These are phyloP conservation scores for Phalacrocorax pelagicus DNA, from an alignment of 2,113 vertebrate species.

Conservation along the genomic window DNA sequence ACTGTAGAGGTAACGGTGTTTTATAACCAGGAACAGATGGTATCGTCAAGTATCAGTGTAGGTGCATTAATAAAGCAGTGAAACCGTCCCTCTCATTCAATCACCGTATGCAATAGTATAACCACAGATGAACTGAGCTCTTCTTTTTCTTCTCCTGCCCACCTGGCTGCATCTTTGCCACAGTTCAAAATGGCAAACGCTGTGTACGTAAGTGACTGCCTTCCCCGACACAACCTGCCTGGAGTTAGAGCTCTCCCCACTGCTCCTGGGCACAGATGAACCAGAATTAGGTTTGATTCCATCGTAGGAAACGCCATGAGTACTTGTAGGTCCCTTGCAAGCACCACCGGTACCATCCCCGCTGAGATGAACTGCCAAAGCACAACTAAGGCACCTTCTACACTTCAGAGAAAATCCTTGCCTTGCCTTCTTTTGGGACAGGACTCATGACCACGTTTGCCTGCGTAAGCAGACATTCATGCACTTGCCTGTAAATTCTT, in stretches of 20 bases:
- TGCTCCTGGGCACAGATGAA: not conserved
- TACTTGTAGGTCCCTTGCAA: not conserved
- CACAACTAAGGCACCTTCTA: not conserved
- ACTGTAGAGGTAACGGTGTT: not conserved
- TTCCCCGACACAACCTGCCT: not conserved
- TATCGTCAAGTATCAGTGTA: not conserved
- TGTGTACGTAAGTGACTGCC: no score
- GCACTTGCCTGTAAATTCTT: not conserved
- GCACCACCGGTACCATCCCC: not conserved
- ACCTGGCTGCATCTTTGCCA: not conserved
- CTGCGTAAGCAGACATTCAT: not conserved
- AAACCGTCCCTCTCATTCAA: not conserved
- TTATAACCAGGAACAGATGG: not conserved
- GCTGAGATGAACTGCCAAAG: not conserved
- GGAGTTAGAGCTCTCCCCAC: not conserved
- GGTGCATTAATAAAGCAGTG: not conserved
- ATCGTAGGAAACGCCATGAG: not conserved
- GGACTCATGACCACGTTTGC: not conserved
- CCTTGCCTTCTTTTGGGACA: not conserved
- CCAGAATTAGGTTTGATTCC: not conserved
- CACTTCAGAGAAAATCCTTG: not conserved
- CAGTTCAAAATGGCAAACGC: fast-evolving
- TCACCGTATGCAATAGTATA: not conserved
- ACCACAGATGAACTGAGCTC: not conserved
- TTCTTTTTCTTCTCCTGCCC: not conserved